Conservation (phyloP, 2,113 vertebrate species). For the Puma concolor region DNA sequence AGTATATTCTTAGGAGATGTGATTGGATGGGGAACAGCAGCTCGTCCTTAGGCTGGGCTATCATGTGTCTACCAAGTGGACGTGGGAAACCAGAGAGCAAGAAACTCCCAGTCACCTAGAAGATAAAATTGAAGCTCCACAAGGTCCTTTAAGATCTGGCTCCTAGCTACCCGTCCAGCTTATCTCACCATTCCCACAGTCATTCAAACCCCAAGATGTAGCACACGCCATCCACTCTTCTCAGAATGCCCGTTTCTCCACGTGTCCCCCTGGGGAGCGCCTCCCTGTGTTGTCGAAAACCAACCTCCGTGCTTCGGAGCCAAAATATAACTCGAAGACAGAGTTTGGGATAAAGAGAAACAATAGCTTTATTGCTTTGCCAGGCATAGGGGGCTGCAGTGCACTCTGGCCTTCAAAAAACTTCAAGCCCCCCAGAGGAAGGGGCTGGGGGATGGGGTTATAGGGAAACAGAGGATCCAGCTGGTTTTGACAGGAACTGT, state of each 20-base stretch:
- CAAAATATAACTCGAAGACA: background rate
- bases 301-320: background rate
- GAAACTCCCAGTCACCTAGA: background rate
- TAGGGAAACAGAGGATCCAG: background rate
- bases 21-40: background rate
- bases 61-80: background rate
- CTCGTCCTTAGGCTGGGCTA: background rate
- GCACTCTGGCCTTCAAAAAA: background rate
- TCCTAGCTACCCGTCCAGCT: background rate
- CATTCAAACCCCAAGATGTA: no score
- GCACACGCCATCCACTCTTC: background rate
- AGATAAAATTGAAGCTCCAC: background rate
- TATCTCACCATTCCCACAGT: background rate
- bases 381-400: background rate
- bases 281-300: background rate
- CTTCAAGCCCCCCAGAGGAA: background rate
- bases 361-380: background rate
- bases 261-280: background rate
- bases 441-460: no score
- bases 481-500: background rate
- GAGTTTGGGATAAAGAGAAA: background rate
- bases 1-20: background rate
- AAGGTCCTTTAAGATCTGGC: fast-evolving
- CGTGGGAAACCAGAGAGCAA: background rate
- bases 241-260: no score